Base-by-base conservation (phyloP, 1,140 invertebrate genomes). In the Listronotus oregonensis region DNA sequence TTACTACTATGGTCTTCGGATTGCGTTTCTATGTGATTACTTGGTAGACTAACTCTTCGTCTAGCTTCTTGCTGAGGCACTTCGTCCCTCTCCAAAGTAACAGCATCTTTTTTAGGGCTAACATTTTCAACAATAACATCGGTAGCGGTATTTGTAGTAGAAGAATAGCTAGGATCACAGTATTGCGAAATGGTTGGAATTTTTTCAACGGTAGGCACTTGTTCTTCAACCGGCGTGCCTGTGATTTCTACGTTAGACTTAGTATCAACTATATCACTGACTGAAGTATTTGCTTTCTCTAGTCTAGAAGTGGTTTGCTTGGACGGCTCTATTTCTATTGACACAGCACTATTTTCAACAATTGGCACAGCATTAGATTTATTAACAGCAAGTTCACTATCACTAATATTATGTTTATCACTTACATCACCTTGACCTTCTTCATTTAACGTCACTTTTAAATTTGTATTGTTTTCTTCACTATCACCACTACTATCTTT, bases 141-240 rank as follows among this genome's bases (percentile, higher is more conserved):
- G 5, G 65, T 60, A 50, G 55, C 58, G n/a, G 51, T 58, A 63
- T 65, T 60, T 54, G 43, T 67, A 75, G 69, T 74, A 79, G 76
- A 78, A 62, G 66, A 72, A 73, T 82, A 78, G 79, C 79, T 82
- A 76, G 82, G 82, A 84, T 89, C 88, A 83, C 87, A 89, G 75
- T 88, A 87, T 72, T 87, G 88, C 67, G 87, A 88, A 81, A 89
- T 89, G 69, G 87, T 87, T 75, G 86, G 84, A 68, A 89, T 88
- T 81, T 87, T 87, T 70, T 86, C 84, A 66, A 83, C 81, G 72
- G 82, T 83, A 77, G 83, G 81, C 77, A 82, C 82, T 82, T 83
- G 80, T 75, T 64, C 59, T 74, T 84, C 78, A 73, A 31, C 76
- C 73, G 80, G 81, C 68, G 60, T 66, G 37, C 21, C 58, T 52